Base-by-base conservation (phyloP, 2,888 invertebrate genomes). In the Lepidonotus clava region DNA sequence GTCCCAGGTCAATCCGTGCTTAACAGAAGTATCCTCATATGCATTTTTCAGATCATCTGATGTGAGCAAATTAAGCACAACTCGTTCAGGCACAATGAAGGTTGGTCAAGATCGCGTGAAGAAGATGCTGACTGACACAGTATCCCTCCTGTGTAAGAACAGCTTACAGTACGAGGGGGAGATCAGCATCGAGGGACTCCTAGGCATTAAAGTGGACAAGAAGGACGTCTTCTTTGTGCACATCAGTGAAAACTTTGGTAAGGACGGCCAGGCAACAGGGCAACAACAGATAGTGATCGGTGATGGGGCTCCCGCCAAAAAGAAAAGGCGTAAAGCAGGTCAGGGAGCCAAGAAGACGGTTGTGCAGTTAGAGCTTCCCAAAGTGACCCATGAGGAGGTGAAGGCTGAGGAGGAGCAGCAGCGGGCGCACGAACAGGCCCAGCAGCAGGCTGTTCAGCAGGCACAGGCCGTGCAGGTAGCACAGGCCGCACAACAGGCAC, bases 201-300 rank as follows among this genome's bases (percentile, higher is more conserved):
- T 80, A 18, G 80, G 80, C 2, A 80, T 80, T 32, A 80, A 80
- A 24, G 80, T 80, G 46, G 80, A 80, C 80, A 80, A 80, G 80
- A 80, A 80, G 80, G 80, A 80, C 34, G 80, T 80, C 41, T 80
- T 80, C 80, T 80, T 80, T 51, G 80, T 80, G n/a, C 80, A 80
- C 46, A 80, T 80, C 80, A 80, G 80, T 32, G 80, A 80, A 46
- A 80, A 80, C 80, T 46, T 80, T 32, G 80, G 46, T 8, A 80
- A 80, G 80, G 80, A 80, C 34, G 80, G 41, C 11, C 80, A 80
- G 28, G 11, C 1, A 11, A 21, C 11, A 32, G 24, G 11, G 11
- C 80, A 80, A 14, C 46, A 80, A 8, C 80, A 80, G 46, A 41
- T 80, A 2, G 24, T 46, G 18, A n/a, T 80, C 21, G 28, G 24